Conservation (phyloP, 2,797 vertebrate species). For the Thunnus albacares region DNA sequence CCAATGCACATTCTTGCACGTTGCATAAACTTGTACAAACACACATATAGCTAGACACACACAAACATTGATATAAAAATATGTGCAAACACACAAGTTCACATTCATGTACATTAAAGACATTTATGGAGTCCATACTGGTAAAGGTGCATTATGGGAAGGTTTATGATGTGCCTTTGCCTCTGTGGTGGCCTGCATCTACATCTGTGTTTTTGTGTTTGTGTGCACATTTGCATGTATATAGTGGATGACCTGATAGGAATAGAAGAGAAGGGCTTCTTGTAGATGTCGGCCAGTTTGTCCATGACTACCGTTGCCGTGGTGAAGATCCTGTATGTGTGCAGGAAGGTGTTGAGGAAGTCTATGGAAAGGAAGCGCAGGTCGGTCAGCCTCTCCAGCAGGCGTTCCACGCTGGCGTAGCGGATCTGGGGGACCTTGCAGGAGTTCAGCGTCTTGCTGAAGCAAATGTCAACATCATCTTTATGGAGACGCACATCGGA, state of each 20-base stretch:
- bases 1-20: background rate
- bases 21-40: slow-evolving; percentile 12
- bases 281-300: slow-evolving; percentile 97
- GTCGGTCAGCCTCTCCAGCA: slow-evolving; percentile 96
- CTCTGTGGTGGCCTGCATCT: background rate
- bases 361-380: slow-evolving; percentile 98
- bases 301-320: slow-evolving; percentile 93
- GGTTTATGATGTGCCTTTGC: background rate
- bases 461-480: slow-evolving; percentile 98
- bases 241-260: slow-evolving; percentile 90
- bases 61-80: background rate
- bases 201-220: slow-evolving; percentile 6
- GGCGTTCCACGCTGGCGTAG: slow-evolving; percentile 95
- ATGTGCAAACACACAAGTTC: background rate
- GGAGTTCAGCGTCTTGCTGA: slow-evolving; percentile 99
- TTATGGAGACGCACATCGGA: slow-evolving; percentile 97
- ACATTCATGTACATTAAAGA: background rate
- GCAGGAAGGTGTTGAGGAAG: slow-evolving; percentile 99
- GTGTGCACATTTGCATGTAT: slow-evolving; percentile 24
- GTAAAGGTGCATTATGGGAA: slow-evolving; percentile 2
- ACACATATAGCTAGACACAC: background rate
- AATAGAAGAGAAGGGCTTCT: slow-evolving; percentile 97
- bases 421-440: slow-evolving; percentile 99
- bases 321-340: slow-evolving; percentile 98
- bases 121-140: background rate